Evolutionary conservation across 2,888 invertebrate genomes (phyloP).

Genomic region (Sericinus montela): DNA sequence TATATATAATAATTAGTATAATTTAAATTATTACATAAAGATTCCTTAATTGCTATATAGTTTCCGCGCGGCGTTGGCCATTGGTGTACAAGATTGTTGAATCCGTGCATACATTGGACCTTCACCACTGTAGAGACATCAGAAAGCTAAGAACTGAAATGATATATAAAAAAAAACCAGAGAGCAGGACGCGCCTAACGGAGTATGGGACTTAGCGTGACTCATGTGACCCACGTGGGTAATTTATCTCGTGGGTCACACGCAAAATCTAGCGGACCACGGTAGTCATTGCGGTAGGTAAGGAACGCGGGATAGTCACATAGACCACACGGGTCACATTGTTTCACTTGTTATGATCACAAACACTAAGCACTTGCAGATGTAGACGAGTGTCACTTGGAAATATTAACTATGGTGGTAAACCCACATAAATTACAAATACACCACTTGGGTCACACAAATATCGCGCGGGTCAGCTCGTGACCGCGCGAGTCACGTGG

Average conservation of each 20-base stretch:
- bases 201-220: slow-evolving; percentile 1
- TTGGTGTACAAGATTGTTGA: slow-evolving; percentile 34
- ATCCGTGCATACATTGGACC: slow-evolving; percentile 37
- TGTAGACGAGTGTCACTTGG: too few relatives aligned
- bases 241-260: neutral
- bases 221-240: slow-evolving; percentile 4
- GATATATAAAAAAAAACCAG: slow-evolving; percentile 43
- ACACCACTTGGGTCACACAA: neutral
- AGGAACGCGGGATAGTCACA: too few relatives aligned
- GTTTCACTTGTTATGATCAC: neutral
- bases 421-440: neutral
- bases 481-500: slow-evolving; percentile 5
- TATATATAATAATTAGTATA: slow-evolving; percentile 73
- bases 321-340: neutral
- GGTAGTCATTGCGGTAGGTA: too few relatives aligned
- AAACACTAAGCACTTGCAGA: neutral
- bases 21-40: slow-evolving; percentile 75
- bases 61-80: slow-evolving; percentile 27
- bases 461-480: neutral
- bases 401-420: too few relatives aligned
- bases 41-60: slow-evolving; percentile 55
- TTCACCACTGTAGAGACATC: slow-evolving; percentile 27
- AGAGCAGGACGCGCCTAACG: slow-evolving; percentile 20
- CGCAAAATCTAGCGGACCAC: too few relatives aligned
- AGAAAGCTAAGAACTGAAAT: slow-evolving; percentile 29